Evolutionary conservation across 1,140 invertebrate species (phyloP).

Genomic region (Anagrus nilaparvatae): DNA sequence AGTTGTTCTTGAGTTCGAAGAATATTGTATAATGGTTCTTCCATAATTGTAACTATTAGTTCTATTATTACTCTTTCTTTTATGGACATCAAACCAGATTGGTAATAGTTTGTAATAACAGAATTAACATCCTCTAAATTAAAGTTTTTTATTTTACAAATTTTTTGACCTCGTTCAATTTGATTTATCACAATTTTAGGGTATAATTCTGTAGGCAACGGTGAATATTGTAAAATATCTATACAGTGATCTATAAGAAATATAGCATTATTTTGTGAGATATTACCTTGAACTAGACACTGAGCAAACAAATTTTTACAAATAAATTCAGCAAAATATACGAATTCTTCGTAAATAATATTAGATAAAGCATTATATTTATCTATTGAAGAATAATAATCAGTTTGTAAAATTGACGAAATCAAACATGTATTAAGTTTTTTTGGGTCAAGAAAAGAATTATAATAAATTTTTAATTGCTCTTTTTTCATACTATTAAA

Average conservation of each 20-base stretch:
- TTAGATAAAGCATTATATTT: no score
- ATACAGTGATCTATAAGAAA: constrained; percentile 37
- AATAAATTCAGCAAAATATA: constrained; percentile 56
- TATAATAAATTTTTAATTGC: constrained; percentile 5
- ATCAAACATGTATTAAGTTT: no score
- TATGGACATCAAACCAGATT: constrained; percentile 55
- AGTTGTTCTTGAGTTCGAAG: constrained; percentile 83
- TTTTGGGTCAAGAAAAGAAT: constrained; percentile 17
- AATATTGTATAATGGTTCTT: constrained; percentile 80
- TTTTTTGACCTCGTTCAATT: constrained; percentile 47
- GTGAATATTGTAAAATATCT: constrained; percentile 22
- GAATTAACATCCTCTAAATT: constrained; percentile 71
- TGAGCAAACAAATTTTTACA: constrained; percentile 55
- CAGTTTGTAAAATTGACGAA: no score
- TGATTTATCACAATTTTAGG: constrained; percentile 36
- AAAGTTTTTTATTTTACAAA: constrained; percentile 55
- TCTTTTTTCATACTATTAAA: constrained; percentile 4
- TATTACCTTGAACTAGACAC: constrained; percentile 66
- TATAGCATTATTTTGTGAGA: constrained; percentile 49
- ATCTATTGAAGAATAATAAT: no score
- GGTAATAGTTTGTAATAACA: constrained; percentile 83
- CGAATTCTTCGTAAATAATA: no score
- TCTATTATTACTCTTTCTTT: constrained; percentile 66
- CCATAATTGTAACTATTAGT: constrained; percentile 53
- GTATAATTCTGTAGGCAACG: constrained; percentile 20